phyloP scores from a whole-genome alignment of 2,888 invertebrate species.

The Drosophila conformis region DNA sequence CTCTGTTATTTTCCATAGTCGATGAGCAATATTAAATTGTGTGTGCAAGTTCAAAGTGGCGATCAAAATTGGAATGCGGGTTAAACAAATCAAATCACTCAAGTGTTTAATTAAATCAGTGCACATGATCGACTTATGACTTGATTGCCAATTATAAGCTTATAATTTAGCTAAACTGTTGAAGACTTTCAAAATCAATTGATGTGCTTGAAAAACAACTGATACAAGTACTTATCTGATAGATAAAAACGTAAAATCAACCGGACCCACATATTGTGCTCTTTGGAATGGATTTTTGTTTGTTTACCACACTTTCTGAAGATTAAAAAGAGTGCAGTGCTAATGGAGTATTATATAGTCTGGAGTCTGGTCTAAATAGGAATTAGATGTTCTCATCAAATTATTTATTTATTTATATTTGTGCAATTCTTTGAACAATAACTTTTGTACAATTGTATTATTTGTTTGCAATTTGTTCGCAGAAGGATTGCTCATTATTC shows the following conservation, averaged over 20 bases:
- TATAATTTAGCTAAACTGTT: background rate
- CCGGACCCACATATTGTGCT: background rate
- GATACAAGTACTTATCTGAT: background rate
- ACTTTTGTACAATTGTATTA: background rate
- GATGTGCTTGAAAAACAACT: background rate
- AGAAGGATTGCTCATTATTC: background rate
- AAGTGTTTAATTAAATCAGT: conserved; percentile 51
- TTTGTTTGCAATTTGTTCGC: background rate
- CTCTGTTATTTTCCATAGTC: conserved; percentile 25
- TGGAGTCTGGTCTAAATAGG: background rate
- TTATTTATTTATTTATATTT: background rate
- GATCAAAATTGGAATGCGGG: conserved; percentile 34
- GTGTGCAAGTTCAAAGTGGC: conserved; percentile 33
- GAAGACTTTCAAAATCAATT: background rate
- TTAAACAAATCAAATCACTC: conserved; percentile 48
- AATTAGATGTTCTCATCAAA: background rate
- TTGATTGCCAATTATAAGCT: conserved; percentile 1
- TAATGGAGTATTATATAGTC: background rate
- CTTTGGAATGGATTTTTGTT: background rate
- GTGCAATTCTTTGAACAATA: background rate
- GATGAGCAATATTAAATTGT: conserved; percentile 38
- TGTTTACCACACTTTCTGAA: background rate
- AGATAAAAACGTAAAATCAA: background rate
- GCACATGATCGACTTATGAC: conserved; percentile 5
- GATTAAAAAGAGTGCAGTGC: background rate